Evolutionary conservation across 1,140 invertebrate genomes (phyloP).

Genomic region (Potamilus streckersoni): DNA sequence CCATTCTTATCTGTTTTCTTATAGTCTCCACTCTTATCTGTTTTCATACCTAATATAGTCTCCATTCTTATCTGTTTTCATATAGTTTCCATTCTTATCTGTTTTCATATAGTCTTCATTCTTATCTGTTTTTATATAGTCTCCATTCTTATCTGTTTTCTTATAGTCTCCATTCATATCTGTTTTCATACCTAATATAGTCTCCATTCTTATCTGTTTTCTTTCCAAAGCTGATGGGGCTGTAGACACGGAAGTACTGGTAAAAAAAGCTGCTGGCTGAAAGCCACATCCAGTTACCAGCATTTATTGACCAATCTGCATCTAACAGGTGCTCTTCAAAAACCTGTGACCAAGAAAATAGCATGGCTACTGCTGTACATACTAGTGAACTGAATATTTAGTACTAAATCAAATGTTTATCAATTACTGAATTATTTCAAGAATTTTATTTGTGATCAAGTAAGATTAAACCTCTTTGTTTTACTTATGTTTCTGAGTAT

Average conservation of each 20-base stretch:
- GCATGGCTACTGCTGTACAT: background rate
- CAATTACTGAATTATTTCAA: background rate
- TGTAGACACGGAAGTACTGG: conserved; percentile 92
- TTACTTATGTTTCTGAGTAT: too few relatives aligned
- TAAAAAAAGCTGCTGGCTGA: conserved; percentile 92
- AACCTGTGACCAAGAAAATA: conserved; percentile 72
- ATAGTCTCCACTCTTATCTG: too few relatives aligned
- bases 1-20: too few relatives aligned
- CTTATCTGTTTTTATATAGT: too few relatives aligned
- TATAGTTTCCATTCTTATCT: too few relatives aligned
- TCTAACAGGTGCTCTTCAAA: conserved; percentile 89
- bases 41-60: conserved; percentile 85
- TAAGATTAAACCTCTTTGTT: too few relatives aligned
- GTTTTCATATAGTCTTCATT: too few relatives aligned
- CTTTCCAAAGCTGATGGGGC: conserved; percentile 86
- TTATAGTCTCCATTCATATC: too few relatives aligned
- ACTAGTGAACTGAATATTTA: background rate
- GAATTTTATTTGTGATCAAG: too few relatives aligned
- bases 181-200: conserved; percentile 83
- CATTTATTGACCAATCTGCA: conserved; percentile 94
- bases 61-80: conserved; percentile 89
- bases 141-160: too few relatives aligned
- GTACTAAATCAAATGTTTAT: background rate
- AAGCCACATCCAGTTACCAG: conserved; percentile 94
- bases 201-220: conserved; percentile 92